Base-by-base conservation (phyloP, 2,888 invertebrate species). In the Euproctis similis region DNA sequence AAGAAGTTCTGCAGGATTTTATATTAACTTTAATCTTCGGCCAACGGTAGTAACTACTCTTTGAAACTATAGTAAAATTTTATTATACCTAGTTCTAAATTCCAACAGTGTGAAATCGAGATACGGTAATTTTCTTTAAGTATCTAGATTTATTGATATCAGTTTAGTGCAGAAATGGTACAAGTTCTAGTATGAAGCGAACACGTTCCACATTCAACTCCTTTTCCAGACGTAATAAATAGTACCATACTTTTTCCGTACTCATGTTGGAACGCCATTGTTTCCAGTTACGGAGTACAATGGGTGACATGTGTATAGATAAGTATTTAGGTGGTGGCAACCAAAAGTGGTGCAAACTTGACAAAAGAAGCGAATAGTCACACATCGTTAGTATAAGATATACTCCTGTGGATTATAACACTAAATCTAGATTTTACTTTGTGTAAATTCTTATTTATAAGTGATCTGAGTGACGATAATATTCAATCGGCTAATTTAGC, bases 161-260 rank as follows among this genome's bases (percentile, higher is more conserved):
- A 43, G 34, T 50, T 45, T 36, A 35, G 37, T 36, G 36, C 34
- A 37, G 28, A 22, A 24, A 16, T 39, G 44, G 41, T 43, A 51
- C 52, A 53, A 59, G 60, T 57, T 53, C 48, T 50, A 50, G 47
- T 47, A 51, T 46, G 49, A 50, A 38, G 49, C 46, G 53, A 47
- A 44, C 42, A 32, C 36, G 40, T 43, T 40, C 36, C 41, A 45
- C 48, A 44, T 53, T 47, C 46, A 59, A 47, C 32, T 42, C 62
- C 59, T 53, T 67, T 61, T 59, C 47, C 48, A 53, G 59, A 49
- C 49, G 48, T 61, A 63, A 67, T 68, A 71, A 67, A 71, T 66
- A 58, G 58, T 56, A 41, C 43, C 46, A 50, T 53, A 53, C 52
- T 53, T 54, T 55, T 50, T 55, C 59, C 53, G 51, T 48, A n/a